Conservation (phyloP, 2,888 invertebrate genomes). For the Nipponacmea schrenckii region DNA sequence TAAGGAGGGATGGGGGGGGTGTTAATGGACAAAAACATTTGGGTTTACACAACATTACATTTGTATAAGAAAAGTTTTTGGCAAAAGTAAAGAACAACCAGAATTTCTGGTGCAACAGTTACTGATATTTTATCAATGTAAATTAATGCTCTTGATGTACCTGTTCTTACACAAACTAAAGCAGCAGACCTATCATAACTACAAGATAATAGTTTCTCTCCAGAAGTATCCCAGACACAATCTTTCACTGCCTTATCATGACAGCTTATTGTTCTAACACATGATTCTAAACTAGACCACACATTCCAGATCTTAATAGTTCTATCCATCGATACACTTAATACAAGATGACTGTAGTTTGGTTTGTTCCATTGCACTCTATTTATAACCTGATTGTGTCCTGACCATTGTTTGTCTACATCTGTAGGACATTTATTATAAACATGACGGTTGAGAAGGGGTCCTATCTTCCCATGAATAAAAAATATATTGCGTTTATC, state of each 20-base stretch:
- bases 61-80: too few species aligned
- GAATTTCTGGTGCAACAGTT: too few species aligned
- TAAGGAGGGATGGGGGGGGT: too few species aligned
- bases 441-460: slow-evolving; percentile 19
- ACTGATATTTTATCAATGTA: too few species aligned
- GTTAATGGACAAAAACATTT: background rate
- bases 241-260: slow-evolving; percentile 63
- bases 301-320: slow-evolving; percentile 64
- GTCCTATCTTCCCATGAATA: slow-evolving; percentile 12
- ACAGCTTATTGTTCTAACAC: slow-evolving; percentile 40
- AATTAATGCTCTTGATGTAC: slow-evolving; percentile 33
- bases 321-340: slow-evolving; percentile 64
- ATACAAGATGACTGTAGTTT: slow-evolving; percentile 60
- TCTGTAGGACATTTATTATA: slow-evolving; percentile 24
- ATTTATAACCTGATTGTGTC: slow-evolving; percentile 56
- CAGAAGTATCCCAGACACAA: slow-evolving; percentile 59
- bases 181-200: slow-evolving; percentile 63
- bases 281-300: slow-evolving; percentile 49
- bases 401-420: slow-evolving; percentile 26
- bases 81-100: too few species aligned
- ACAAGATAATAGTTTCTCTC: slow-evolving; percentile 54
- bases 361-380: slow-evolving; percentile 59
- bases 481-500: background rate
- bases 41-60: background rate
- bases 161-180: slow-evolving; percentile 62